Conservation (phyloP, 2,113 vertebrate species). For the Oceanodroma tethys region DNA sequence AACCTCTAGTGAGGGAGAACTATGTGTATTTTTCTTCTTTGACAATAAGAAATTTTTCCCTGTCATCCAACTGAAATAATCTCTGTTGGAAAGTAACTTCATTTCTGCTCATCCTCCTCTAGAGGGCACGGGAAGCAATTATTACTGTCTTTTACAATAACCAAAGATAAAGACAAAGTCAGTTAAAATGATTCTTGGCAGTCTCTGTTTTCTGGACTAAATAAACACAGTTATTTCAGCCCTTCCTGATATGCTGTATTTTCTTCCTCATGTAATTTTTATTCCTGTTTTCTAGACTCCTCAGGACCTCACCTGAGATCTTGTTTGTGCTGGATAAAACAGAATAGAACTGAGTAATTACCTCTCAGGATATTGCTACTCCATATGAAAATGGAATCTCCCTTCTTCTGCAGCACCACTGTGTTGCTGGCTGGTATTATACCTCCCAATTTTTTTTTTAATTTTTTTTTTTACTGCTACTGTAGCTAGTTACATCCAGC, state of each 20-base stretch:
- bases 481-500: neutral
- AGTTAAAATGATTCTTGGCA: neutral
- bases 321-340: neutral
- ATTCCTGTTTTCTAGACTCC: neutral
- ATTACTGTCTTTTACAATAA: neutral
- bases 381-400: neutral
- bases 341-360: neutral
- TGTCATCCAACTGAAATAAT: neutral
- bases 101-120: neutral
- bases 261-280: neutral
- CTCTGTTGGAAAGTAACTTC: neutral
- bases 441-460: neutral
- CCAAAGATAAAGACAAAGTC: neutral
- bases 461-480: neutral
- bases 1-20: neutral
- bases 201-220: neutral
- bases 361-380: neutral
- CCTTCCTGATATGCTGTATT: neutral
- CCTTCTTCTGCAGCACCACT: neutral
- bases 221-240: neutral
- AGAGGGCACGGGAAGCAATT: neutral
- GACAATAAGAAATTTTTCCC: neutral
- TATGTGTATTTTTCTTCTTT: neutral
- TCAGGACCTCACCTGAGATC: neutral
- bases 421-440: neutral